Evolutionary conservation across 2,888 invertebrate species (phyloP), one percentile per base, ranked within the genome.

Genomic region (Dexiosoma caninum): DNA sequence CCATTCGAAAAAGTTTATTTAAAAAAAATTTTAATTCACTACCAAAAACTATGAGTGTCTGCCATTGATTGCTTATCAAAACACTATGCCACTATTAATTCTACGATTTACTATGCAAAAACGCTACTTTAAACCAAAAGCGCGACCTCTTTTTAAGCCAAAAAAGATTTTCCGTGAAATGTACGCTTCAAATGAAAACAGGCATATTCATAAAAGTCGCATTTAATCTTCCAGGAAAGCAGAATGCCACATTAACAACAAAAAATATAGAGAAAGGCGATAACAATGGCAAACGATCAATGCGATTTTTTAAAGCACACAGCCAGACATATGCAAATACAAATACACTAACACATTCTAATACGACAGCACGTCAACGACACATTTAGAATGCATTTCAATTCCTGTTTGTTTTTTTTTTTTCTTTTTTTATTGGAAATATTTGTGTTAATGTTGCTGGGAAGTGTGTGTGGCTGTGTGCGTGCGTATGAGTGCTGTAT

Each of bases 321-420:
- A n/a, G n/a, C n/a, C n/a, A n/a, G 12, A 64, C 12, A 44, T 14
- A 55, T 9, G 49, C 8, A 67, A 37, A 55, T n/a, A 12, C 69
- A 53, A 23, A n/a, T 27, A 5, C n/a, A n/a, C 27, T 27, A 27
- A 27, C 6, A 27, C 27, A 27, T 14, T 10, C 23, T 51, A 46
- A 51, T 66, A 49, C 27, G 40, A 57, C 37, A 59, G 9, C 55
- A 62, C 44, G 12, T 46, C 69, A 57, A 40, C 35, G 49, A 60
- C 71, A 82, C 60, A 76, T 62, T 76, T 55, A 76, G 76, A 71
- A 53, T 67, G 70, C 69, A 79, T 59, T 53, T 59, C 42, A 64
- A 27, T 57, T 10, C 37, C 30, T 37, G 35, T 44, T 64, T n/a
- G n/a, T n/a, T n/a, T n/a, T n/a, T n/a, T n/a, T n/a, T n/a, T n/a